phyloP scores from a whole-genome alignment of 2,797 vertebrate species.

The Lagorchestes hirsutus region DNA sequence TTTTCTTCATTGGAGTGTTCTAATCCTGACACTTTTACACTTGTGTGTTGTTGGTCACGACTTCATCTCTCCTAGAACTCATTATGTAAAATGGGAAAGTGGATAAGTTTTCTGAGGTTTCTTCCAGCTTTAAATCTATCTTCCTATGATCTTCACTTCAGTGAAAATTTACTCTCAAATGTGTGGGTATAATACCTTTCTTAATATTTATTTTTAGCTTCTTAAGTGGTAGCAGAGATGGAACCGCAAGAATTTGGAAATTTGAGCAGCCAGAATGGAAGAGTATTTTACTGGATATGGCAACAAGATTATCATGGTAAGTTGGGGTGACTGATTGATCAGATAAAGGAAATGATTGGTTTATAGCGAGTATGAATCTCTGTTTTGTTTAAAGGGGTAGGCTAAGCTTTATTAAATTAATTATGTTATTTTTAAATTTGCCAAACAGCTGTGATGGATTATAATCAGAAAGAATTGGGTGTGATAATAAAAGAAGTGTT shows the following conservation, averaged over 20 bases:
- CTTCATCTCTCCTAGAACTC: background rate
- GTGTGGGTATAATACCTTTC: slow-evolving; percentile 23
- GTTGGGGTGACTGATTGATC: slow-evolving; percentile 35
- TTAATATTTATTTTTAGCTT: slow-evolving; percentile 88
- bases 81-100: background rate
- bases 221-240: slow-evolving; percentile 97
- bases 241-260: slow-evolving; percentile 96
- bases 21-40: background rate
- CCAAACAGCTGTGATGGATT: background rate
- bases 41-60: background rate
- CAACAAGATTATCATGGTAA: slow-evolving; percentile 92
- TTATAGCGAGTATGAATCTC: background rate
- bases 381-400: background rate
- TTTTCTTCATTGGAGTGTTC: background rate
- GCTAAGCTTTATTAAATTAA: background rate
- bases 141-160: slow-evolving; percentile 44
- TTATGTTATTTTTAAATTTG: background rate
- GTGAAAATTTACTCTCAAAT: background rate
- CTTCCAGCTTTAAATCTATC: background rate
- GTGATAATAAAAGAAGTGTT: background rate
- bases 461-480: background rate
- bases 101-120: background rate
- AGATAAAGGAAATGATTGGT: background rate
- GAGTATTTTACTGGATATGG: slow-evolving; percentile 95
- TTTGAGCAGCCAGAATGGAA: slow-evolving; percentile 95